Conservation (phyloP, 1,140 invertebrate genomes). For the Diachasmimorpha longicaudata region DNA sequence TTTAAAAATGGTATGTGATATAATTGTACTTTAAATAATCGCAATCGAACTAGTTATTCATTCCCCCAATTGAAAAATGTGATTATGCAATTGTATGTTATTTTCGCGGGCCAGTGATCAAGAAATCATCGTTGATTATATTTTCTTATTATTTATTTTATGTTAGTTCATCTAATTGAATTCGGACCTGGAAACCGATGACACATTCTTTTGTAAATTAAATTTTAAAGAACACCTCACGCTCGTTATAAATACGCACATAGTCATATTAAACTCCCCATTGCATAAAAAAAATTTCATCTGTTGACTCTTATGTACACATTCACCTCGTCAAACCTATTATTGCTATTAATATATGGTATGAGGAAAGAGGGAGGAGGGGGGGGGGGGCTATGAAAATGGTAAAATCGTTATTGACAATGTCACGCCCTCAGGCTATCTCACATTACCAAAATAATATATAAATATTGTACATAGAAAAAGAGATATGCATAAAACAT, state of each 20-base stretch:
- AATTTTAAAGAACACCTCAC: not conserved
- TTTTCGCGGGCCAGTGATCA: not conserved
- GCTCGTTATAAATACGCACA: slow-evolving; percentile 13
- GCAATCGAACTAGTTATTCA: not conserved
- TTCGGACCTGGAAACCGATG: not conserved
- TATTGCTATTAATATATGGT: slow-evolving; percentile 5
- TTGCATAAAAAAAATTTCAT: not conserved
- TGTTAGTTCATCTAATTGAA: not conserved
- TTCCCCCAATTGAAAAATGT: not conserved
- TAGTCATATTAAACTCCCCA: not conserved
- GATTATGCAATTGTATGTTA: not conserved
- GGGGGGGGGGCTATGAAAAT: too few species aligned
- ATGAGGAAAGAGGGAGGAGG: too few species aligned
- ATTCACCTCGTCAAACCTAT: not conserved
- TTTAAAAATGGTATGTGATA: slow-evolving; percentile 5
- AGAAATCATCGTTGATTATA: not conserved
- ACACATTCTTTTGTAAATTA: not conserved
- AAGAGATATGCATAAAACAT: not conserved
- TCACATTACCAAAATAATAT: not conserved
- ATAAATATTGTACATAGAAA: slow-evolving; percentile 9
- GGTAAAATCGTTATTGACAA: not conserved
- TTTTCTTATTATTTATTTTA: too few species aligned
- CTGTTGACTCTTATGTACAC: slow-evolving; percentile 17
- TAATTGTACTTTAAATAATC: slow-evolving; percentile 6
- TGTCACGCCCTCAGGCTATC: not conserved